phyloP scores from a whole-genome alignment of 2,797 vertebrate species.

The Sorex maritimensis region DNA sequence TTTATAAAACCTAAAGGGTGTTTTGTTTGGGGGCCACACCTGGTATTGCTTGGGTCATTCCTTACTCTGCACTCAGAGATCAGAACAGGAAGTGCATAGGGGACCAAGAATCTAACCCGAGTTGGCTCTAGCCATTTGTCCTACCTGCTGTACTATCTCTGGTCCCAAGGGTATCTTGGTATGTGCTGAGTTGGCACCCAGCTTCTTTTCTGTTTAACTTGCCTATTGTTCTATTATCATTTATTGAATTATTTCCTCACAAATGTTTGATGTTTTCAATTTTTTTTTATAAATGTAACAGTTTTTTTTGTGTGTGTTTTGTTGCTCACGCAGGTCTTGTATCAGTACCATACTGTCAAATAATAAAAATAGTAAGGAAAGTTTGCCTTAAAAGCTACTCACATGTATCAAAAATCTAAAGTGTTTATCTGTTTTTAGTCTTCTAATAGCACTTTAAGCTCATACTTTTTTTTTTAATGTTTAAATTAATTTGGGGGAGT shows the following conservation, averaged over 20 bases:
- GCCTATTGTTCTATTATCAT: background rate
- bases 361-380: constrained; percentile 47
- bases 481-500: constrained; percentile 30
- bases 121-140: too few species aligned
- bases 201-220: constrained; percentile 20
- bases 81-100: too few species aligned
- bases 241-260: constrained; percentile 60
- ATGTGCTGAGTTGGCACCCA: background rate
- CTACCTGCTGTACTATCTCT: too few species aligned
- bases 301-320: constrained; percentile 14
- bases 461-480: constrained; percentile 4
- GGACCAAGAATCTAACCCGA: too few species aligned
- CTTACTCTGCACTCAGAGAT: too few species aligned
- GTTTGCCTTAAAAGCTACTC: background rate
- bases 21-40: background rate
- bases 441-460: constrained; percentile 45
- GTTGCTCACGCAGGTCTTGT: background rate
- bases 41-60: too few species aligned
- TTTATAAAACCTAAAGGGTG: constrained; percentile 46
- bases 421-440: background rate
- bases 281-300: constrained; percentile 5
- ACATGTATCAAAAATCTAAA: constrained; percentile 57
- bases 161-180: background rate
- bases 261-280: constrained; percentile 7
- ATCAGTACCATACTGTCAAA: constrained; percentile 15